Evolutionary conservation across 2,888 invertebrate genomes (phyloP).

Genomic region (Xestia sexstrigata): DNA sequence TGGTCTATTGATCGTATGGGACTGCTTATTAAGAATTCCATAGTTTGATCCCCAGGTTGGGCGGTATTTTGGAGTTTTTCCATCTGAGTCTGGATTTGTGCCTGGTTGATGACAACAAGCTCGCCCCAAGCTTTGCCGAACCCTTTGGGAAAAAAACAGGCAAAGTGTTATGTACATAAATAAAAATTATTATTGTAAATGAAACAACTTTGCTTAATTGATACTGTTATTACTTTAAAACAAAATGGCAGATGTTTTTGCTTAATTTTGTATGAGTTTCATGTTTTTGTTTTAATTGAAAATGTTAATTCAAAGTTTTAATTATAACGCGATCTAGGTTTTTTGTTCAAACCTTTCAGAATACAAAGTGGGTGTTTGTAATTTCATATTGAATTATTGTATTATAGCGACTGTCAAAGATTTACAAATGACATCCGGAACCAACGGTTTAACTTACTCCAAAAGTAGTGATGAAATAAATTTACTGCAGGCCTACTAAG

Average conservation of each 20-base stretch:
- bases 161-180: background rate
- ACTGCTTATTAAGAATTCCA: no score
- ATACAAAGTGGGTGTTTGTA: conserved; percentile 12
- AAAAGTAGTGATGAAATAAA: no score
- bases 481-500: no score
- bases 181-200: background rate
- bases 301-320: conserved; percentile 4
- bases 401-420: no score
- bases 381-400: conserved; percentile 2
- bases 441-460: no score
- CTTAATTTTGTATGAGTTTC: conserved; percentile 4
- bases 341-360: conserved; percentile 1
- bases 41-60: background rate
- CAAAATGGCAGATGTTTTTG: conserved; percentile 12
- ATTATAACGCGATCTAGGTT: background rate
- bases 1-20: background rate
- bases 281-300: conserved; percentile 15
- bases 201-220: background rate
- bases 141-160: background rate
- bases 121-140: background rate
- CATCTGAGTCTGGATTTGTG: background rate
- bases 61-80: background rate
- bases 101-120: background rate
- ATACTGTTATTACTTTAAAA: background rate
- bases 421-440: no score